phyloP scores from a whole-genome alignment of 2,888 invertebrate species.

The Dorcus parallelipipedus region DNA sequence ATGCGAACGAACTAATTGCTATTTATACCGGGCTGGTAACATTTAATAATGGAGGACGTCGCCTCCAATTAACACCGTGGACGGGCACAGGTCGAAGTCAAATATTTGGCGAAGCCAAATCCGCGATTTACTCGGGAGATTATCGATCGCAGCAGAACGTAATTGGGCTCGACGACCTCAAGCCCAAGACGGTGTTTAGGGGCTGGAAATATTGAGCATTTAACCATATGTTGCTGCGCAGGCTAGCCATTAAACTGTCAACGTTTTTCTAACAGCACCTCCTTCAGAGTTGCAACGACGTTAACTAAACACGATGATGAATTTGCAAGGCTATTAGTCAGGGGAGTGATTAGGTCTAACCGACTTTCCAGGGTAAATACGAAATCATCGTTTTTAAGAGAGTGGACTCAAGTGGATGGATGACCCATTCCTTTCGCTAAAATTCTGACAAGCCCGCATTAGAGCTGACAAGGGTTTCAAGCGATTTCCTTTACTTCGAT shows the following conservation, averaged over 20 bases:
- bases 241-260: constrained; percentile 34
- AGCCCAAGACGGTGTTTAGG: constrained; percentile 18
- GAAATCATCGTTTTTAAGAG: not conserved
- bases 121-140: constrained; percentile 16
- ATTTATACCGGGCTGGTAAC: too few species aligned
- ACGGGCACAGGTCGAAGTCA: constrained; percentile 14
- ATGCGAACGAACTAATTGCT: too few species aligned
- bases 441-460: too few species aligned
- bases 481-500: too few species aligned
- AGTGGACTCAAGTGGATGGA: not conserved
- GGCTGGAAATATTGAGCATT: constrained; percentile 26
- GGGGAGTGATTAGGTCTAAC: constrained; percentile 17
- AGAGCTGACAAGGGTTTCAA: too few species aligned
- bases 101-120: constrained; percentile 16
- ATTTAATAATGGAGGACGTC: constrained; percentile 1
- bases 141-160: constrained; percentile 21
- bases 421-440: too few species aligned
- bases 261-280: constrained; percentile 28
- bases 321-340: constrained; percentile 31
- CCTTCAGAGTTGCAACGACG: constrained; percentile 13
- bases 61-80: constrained; percentile 2
- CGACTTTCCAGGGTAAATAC: constrained; percentile 7
- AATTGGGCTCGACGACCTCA: constrained; percentile 26
- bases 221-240: constrained; percentile 29
- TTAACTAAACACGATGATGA: constrained; percentile 31